Base-by-base conservation (phyloP, 2,888 invertebrate genomes). In the Adineta ricciae region DNA sequence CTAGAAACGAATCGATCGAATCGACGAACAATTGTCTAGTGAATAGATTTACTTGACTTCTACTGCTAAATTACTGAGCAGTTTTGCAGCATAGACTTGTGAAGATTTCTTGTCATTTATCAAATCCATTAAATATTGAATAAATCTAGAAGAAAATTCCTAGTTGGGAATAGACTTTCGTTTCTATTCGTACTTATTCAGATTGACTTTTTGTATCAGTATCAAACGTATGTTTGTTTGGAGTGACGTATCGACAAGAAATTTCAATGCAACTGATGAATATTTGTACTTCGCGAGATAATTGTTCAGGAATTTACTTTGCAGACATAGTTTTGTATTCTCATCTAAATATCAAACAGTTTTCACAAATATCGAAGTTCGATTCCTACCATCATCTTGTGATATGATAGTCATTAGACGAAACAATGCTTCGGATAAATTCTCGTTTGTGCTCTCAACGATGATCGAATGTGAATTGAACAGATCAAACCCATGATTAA, bases 401-500 rank as follows among this genome's bases (percentile, higher is more conserved):
- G 24, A 64, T 49, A 85, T n/a, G 32, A 50, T 14, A 24, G 14
- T 50, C 38, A 85, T 56, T 41, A 85, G 83, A 54, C 83, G 56
- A 83, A 85, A 83, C 8, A 83, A 19, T 27, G 83, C 46, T 24
- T 49, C 2, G 16, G 83, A 85, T 41, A 85, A 27, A 72, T 83
- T 83, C 9, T 64, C 49, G 46, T 85, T 27, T n/a, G 32, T n/a
- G 32, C 50, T 50, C 46, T 83, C 32, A 50, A 21, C 36, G 41
- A 85, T 83, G 49, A 85, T 64, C 14, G 56, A 49, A 83, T 86
- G 86, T 21, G 83, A 84, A 56, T 85, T 54, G n/a, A 86, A 73
- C 49, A 89, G 82, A 83, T 86, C 82, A 46, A 88, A 73, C 46
- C 89, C 89, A 82, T 88, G 88, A 84, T 89, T 86, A 24, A 88